Evolutionary conservation across 2,113 vertebrate species (phyloP).

Genomic region (Heloderma charlesbogerti): DNA sequence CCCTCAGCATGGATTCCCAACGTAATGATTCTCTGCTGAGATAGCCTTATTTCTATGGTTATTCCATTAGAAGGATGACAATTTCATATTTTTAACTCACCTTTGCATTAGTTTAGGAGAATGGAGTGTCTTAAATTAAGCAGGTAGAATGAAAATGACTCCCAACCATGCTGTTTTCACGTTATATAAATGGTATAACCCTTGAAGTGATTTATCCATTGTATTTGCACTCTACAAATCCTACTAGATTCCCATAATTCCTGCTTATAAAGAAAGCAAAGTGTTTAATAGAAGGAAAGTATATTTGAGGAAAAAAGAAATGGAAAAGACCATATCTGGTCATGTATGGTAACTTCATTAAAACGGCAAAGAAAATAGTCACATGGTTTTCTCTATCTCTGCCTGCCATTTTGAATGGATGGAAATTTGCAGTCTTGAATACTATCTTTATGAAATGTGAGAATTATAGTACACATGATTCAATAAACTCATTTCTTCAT

Average conservation of each 20-base stretch:
- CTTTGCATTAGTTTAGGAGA: slow-evolving; percentile 9
- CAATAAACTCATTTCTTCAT: background rate
- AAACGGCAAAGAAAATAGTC: background rate
- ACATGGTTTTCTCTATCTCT: rapidly evolving
- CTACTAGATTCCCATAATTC: background rate
- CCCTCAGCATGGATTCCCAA: slow-evolving; percentile 60
- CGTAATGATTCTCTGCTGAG: slow-evolving; percentile 49
- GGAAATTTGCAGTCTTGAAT: background rate
- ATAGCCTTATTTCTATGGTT: slow-evolving; percentile 28
- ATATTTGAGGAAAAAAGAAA: background rate
- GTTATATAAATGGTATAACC: slow-evolving; percentile 7
- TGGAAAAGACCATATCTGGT: background rate
- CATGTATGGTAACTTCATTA: background rate
- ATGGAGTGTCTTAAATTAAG: slow-evolving; percentile 42
- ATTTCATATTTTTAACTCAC: slow-evolving; percentile 27
- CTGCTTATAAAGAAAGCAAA: background rate
- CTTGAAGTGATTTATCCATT: rapidly evolving
- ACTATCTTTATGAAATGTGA: background rate
- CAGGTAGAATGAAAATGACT: slow-evolving; percentile 14
- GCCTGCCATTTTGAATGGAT: background rate
- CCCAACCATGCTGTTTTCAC: background rate
- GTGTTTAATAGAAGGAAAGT: background rate
- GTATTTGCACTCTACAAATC: slow-evolving; percentile 10
- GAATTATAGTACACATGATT: background rate
- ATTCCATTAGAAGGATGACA: slow-evolving; percentile 45